These are phyloP conservation scores for Epinephelus fuscoguttatus DNA, from an alignment of 2,113 vertebrate genomes.

Conservation along the genomic window DNA sequence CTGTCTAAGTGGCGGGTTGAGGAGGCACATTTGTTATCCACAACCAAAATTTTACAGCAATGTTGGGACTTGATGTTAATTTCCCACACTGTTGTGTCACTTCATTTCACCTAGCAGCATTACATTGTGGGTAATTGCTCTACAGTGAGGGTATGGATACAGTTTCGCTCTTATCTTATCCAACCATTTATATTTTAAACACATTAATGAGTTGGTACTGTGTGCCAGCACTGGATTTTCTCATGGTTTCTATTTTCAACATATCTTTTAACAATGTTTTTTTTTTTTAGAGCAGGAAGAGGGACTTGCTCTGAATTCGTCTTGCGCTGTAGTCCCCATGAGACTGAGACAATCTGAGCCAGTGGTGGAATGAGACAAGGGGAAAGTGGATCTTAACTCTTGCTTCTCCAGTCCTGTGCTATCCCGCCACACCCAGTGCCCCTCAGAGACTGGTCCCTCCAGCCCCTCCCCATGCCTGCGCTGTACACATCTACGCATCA, in stretches of 20 bases:
- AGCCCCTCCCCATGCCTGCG: neutral
- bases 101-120: slow-evolving; percentile 22
- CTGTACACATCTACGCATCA: slow-evolving; percentile 27
- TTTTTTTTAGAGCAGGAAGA: slow-evolving; percentile 35
- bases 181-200: neutral
- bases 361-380: slow-evolving; percentile 8
- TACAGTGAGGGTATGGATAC: slow-evolving; percentile 12
- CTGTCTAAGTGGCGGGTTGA: neutral
- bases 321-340: slow-evolving; percentile 40
- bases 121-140: slow-evolving; percentile 12
- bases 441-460: slow-evolving; percentile 9
- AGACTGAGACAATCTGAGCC: slow-evolving; percentile 45
- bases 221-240: slow-evolving; percentile 33
- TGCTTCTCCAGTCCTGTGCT: slow-evolving; percentile 44
- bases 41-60: slow-evolving; percentile 3
- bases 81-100: neutral
- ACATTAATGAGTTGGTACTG: slow-evolving; percentile 29
- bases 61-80: neutral
- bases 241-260: slow-evolving; percentile 19
- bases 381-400: slow-evolving; percentile 45
- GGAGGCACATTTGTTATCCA: slow-evolving; percentile 9
- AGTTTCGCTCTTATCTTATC: neutral
- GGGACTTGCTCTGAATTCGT: slow-evolving; percentile 30
- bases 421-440: slow-evolving; percentile 53
- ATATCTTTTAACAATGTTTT: slow-evolving; percentile 6